A percentile compares a stretch with the other conserved stretches of the same genome.
Evolutionary conservation across 1,140 invertebrate genomes (phyloP).

Genomic region (Meloidogyne floridensis): DNA sequence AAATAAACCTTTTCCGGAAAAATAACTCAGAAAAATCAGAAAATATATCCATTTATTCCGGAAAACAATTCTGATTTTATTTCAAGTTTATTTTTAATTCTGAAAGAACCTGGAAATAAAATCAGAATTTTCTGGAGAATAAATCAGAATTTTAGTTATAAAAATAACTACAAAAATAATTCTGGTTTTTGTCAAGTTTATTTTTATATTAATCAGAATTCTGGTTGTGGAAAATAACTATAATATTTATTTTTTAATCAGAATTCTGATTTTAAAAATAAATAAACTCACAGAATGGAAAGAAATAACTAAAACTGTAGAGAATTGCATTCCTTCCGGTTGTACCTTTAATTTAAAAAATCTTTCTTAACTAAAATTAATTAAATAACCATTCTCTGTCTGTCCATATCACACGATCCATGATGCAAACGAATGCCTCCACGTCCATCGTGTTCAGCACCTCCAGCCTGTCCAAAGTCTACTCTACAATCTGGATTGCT

Average conservation of each 20-base stretch:
- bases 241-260: no score
- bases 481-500: slow-evolving; percentile 62
- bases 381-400: slow-evolving; percentile 48
- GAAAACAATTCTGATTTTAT: not conserved
- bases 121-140: no score
- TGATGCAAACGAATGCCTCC: slow-evolving; percentile 62
- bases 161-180: no score
- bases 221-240: no score
- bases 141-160: no score
- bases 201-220: no score
- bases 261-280: no score
- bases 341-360: slow-evolving; percentile 29
- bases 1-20: not conserved
- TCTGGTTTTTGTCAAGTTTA: no score
- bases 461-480: slow-evolving; percentile 53
- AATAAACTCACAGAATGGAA: slow-evolving; percentile 58
- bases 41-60: not conserved
- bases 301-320: slow-evolving; percentile 60
- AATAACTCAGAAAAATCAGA: not conserved
- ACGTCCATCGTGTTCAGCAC: slow-evolving; percentile 42
- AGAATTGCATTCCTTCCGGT: slow-evolving; percentile 62
- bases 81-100: not conserved
- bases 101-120: no score
- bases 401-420: slow-evolving; percentile 64
- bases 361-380: not conserved